Evolutionary conservation across 1,140 invertebrate species (phyloP), one percentile per base, ranked within the genome.

Genomic region (Delia radicum): DNA sequence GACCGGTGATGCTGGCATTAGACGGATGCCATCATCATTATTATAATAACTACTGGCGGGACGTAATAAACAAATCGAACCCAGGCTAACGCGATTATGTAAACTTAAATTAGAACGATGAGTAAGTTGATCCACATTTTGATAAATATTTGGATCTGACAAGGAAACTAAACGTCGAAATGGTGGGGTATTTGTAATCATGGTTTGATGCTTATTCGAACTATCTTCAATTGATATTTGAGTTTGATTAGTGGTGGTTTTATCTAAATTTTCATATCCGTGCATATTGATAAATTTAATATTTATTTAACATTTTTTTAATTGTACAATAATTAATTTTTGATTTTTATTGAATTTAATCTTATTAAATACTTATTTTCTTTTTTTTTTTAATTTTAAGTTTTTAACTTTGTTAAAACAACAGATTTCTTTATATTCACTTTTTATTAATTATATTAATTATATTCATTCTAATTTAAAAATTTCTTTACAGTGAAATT

Each of bases 181-280:
- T 10, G 27, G n/a, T 18, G 48, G 73, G 13, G 5, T 21, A 18
- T 18, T 21, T 6, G 48, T 18, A 10, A 89, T 91, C 90, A 86
- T 55, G 29, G 31, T 15, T n/a, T 63, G 10, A 63, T 27, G 15
- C 12, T 29, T 13, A 3, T 13, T 29, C 28, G 37, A 2, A 42
- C n/a, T 42, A 42, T 10, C 2, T 10, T 42, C 37, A 42, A 37
- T 37, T 37, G 33, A 13, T 37, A 37, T 12, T 37, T 37, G 33
- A 5, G 37, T 42, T 13, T 42, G 37, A 10, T 13, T 10, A n/a
- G 7, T 33, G n/a, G 24, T 8, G 0, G 24, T 69, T 33, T 21
- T 69, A 21, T 69, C 29, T 24, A 69, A 33, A 33, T 69, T 24
- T 21, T 69, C 29, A 24, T 69, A 69, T 3, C 65, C 65, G 24